phyloP scores from a whole-genome alignment of 30 jellyfish, hydroid and myxozoan genomes.

The Chironex yamaguchii region DNA sequence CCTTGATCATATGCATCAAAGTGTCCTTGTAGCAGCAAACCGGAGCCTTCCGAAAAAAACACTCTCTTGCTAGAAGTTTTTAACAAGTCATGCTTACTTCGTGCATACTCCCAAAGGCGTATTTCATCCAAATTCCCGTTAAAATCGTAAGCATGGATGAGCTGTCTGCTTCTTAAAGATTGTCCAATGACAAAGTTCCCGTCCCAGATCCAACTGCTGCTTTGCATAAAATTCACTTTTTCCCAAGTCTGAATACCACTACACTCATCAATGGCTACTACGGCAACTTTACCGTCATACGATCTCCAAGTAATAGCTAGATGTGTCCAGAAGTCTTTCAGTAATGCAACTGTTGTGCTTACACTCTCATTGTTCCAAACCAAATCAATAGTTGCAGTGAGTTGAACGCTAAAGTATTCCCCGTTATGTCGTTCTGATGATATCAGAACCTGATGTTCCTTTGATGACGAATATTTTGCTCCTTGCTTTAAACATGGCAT shows the following conservation, averaged over 20 bases:
- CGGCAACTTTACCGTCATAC: conserved; percentile 60
- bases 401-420: conserved; percentile 25
- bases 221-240: conserved; percentile 21
- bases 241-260: not conserved
- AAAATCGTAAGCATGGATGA: conserved; percentile 48
- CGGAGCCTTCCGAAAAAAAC: conserved; percentile 29
- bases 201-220: conserved; percentile 22
- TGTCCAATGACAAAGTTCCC: conserved; percentile 73
- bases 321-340: conserved; percentile 45
- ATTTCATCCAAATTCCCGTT: conserved; percentile 68
- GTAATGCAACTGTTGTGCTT: not conserved
- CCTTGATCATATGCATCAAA: conserved; percentile 40
- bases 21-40: conserved; percentile 34
- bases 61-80: conserved; percentile 4
- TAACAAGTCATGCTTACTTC: conserved; percentile 16
- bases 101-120: conserved; percentile 62
- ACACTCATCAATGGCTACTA: conserved; percentile 33
- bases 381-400: conserved; percentile 26
- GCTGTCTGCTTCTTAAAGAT: conserved; percentile 39
- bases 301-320: conserved; percentile 64
- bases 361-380: conserved; percentile 47
- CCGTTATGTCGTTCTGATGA: conserved; percentile 45
- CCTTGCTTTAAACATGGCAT: conserved; percentile 17
- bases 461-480: not conserved
- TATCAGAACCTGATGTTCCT: conserved; percentile 25